These are phyloP conservation scores for Campoletis sonorensis DNA, from an alignment of 1,140 invertebrate genomes.

Conservation along the genomic window DNA sequence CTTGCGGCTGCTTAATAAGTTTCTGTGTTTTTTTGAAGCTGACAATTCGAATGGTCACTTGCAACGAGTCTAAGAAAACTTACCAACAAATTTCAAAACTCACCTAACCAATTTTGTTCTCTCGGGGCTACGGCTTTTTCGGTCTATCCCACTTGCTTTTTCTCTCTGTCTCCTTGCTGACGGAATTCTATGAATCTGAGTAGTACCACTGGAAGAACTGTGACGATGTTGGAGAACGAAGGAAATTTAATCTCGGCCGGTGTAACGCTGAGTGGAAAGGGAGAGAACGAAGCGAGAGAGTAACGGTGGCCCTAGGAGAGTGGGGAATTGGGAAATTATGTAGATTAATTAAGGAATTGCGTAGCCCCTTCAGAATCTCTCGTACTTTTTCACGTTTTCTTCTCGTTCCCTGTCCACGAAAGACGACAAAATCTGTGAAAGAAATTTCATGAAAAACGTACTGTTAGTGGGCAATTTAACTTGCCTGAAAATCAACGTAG, in stretches of 20 bases:
- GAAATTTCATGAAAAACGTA: conserved; percentile 21
- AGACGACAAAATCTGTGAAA: neutral
- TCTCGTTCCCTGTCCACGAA: neutral
- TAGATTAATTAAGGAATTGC: conserved; percentile 63
- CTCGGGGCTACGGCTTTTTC: neutral
- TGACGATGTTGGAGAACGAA: conserved; percentile 18
- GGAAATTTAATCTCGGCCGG: conserved; percentile 58
- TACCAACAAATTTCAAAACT: neutral
- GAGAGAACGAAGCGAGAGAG: conserved; percentile 30
- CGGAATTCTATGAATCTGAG: conserved; percentile 23
- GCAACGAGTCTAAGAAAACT: neutral
- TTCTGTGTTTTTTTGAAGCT: neutral
- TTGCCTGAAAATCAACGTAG: too few relatives aligned
- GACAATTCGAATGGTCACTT: neutral
- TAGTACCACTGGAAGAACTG: neutral
- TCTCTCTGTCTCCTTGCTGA: conserved; percentile 1
- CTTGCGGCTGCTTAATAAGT: neutral
- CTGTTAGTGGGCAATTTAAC: neutral
- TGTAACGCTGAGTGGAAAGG: conserved; percentile 54
- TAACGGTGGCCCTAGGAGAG: conserved; percentile 18
- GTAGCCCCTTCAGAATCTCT: conserved; percentile 27
- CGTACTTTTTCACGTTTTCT: conserved; percentile 23
- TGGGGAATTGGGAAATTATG: conserved; percentile 63
- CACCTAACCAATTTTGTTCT: conserved; percentile 8
- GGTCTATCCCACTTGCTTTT: neutral